Evolutionary conservation across 2,797 vertebrate species (phyloP), one percentile per base, ranked within the genome.

Genomic region (Sebastes flavidus): DNA sequence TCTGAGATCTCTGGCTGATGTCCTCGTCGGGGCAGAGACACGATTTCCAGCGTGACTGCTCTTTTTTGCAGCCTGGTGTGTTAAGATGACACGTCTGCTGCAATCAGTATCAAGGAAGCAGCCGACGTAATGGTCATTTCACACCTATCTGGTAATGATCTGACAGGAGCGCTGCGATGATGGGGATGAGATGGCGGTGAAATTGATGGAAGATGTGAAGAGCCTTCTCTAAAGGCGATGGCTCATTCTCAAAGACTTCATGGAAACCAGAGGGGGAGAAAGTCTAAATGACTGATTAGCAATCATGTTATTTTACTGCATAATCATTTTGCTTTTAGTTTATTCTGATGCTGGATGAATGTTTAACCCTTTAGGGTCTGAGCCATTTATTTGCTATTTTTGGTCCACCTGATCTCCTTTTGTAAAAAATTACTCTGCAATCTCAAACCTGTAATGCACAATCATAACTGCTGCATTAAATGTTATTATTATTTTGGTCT

Each of bases 71-170:
- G 63, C 65, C 59, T 52, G 70, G n/a, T 80, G 68, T 75, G 71
- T 75, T 36, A 55, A 80, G 81, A 70, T 68, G 77, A 61, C 75
- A 61, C 16, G 72, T 85, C 77, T 55, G 32, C 76, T 58, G 85
- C 82, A 88, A 91, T 94, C 90, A 93, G 81, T 52, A 76, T 69
- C 68, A 84, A 72, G 7, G 46, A 80, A 69, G 83, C 72, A 84
- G 86, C 54, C 61, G 68, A 32, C 1, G n/a, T 86, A 88, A 84
- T 71, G 79, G 89, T 82, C 84, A 91, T 92, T 81, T 92, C 89
- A 89, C 84, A 91, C 76, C 63, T 71, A 65, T 68, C 60, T 77
- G 77, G 72, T 93, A 80, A 92, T 90, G 90, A 92, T 86, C 72
- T 87, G 86, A 83, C 85, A 38, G 27, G 74, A 85, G 79, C 61